A percentile compares a stretch with the other conserved stretches of the same genome.
Evolutionary conservation across 2,113 vertebrate species (phyloP).

Genomic region (Megaceryle torquata): DNA sequence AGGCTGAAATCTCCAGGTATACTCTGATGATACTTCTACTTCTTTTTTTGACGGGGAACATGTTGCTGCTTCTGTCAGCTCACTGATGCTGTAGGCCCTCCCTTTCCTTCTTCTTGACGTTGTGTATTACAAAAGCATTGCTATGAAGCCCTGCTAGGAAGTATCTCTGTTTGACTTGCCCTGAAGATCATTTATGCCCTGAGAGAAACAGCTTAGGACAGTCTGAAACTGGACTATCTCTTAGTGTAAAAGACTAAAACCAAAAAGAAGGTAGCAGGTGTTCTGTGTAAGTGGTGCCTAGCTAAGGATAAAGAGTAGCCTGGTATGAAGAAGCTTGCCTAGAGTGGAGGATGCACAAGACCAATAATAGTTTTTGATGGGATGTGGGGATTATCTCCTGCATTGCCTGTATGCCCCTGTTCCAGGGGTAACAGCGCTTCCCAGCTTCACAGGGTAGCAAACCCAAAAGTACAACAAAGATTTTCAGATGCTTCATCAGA

Average conservation of each 20-base stretch:
- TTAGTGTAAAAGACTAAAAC: neutral
- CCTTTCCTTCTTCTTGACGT: neutral
- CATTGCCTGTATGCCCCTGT: accelerated
- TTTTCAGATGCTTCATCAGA: neutral
- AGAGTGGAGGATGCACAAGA: neutral
- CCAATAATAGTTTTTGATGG: neutral
- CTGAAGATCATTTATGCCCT: neutral
- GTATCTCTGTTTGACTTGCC: neutral
- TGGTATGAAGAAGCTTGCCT: neutral
- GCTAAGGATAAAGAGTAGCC: neutral
- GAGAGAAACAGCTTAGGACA: neutral
- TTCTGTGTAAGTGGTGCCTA: neutral
- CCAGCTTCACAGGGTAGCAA: neutral
- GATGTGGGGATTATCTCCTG: neutral
- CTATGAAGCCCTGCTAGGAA: neutral
- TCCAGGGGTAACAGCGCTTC: neutral
- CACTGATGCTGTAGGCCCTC: neutral
- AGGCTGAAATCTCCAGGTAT: neutral
- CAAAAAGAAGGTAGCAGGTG: neutral
- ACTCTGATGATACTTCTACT: neutral
- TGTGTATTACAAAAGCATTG: neutral
- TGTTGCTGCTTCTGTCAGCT: neutral
- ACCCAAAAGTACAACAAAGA: neutral
- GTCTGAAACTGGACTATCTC: neutral
- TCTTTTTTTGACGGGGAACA: neutral